Conservation (phyloP, 2,113 vertebrate species). For the Tychaedon coryphoeus region DNA sequence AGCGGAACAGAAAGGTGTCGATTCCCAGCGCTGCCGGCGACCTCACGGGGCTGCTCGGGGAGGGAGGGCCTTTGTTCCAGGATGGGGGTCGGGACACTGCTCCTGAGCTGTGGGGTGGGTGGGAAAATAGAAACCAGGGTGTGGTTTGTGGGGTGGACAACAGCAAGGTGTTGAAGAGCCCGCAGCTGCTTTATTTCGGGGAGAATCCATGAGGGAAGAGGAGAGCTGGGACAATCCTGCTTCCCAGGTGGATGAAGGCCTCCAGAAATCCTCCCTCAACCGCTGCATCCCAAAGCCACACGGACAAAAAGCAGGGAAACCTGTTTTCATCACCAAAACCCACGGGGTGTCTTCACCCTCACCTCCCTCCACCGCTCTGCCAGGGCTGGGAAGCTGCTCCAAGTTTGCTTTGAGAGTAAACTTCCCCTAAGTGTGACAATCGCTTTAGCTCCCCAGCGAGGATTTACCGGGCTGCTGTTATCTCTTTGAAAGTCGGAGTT, state of each 20-base stretch:
- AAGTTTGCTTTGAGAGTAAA: slow-evolving; percentile 55
- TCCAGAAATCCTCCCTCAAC: background rate
- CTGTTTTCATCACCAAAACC: rapidly evolving
- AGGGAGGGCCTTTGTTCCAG: background rate
- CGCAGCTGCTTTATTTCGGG: rapidly evolving
- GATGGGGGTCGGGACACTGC: rapidly evolving
- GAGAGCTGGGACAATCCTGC: background rate
- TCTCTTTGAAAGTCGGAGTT: slow-evolving; percentile 38
- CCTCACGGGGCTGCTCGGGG: slow-evolving; percentile 43
- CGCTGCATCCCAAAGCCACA: background rate
- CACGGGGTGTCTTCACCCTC: rapidly evolving
- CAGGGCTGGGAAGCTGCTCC: background rate
- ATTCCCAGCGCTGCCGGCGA: slow-evolving; percentile 60
- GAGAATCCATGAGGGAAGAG: rapidly evolving
- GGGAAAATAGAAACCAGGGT: too few species aligned
- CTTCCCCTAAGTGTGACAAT: slow-evolving; percentile 56
- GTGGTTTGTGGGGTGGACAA: rapidly evolving
- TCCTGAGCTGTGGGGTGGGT: rapidly evolving
- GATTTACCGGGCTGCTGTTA: slow-evolving; percentile 58
- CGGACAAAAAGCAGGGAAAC: background rate
- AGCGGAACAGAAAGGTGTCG: slow-evolving; percentile 77
- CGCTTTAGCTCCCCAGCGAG: slow-evolving; percentile 53
- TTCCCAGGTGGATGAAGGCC: background rate
- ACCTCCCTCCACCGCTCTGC: rapidly evolving
- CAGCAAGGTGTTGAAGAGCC: rapidly evolving